Conservation (phyloP, 2,888 invertebrate genomes). For the Drosophila pseudotalamancana region DNA sequence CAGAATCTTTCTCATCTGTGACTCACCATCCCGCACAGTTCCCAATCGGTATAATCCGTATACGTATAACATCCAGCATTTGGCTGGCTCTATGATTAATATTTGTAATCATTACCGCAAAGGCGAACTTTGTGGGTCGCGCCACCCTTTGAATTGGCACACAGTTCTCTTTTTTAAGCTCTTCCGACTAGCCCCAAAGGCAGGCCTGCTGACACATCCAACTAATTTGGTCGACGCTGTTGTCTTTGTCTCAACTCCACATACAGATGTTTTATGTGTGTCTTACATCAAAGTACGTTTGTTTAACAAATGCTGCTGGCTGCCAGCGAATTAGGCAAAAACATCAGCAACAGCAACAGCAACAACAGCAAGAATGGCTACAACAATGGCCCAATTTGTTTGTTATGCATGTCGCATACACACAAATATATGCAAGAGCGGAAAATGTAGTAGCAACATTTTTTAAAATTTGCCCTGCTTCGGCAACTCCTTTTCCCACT, state of each 20-base stretch:
- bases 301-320: slow-evolving; percentile 54
- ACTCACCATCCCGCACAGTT: slow-evolving; percentile 25
- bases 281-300: slow-evolving; percentile 76
- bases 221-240: slow-evolving; percentile 40
- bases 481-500: neutral
- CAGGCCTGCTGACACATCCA: slow-evolving; percentile 13
- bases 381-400: slow-evolving; percentile 41
- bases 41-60: slow-evolving; percentile 11
- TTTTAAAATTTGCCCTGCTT: slow-evolving; percentile 29
- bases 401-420: slow-evolving; percentile 40
- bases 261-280: slow-evolving; percentile 57
- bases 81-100: neutral
- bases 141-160: slow-evolving; percentile 45
- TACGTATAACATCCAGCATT: neutral
- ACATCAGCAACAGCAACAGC: slow-evolving; percentile 23
- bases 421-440: slow-evolving; percentile 49
- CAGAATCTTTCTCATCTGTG: slow-evolving; percentile 19
- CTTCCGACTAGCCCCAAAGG: neutral
- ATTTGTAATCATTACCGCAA: slow-evolving; percentile 22
- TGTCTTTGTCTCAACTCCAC: slow-evolving; percentile 32
- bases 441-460: slow-evolving; percentile 23
- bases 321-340: slow-evolving; percentile 60
- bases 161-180: slow-evolving; percentile 12
- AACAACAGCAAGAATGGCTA: slow-evolving; percentile 3
- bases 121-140: neutral